phyloP scores from a whole-genome alignment of 2,113 vertebrate genomes.

The Actinemys pallida region DNA sequence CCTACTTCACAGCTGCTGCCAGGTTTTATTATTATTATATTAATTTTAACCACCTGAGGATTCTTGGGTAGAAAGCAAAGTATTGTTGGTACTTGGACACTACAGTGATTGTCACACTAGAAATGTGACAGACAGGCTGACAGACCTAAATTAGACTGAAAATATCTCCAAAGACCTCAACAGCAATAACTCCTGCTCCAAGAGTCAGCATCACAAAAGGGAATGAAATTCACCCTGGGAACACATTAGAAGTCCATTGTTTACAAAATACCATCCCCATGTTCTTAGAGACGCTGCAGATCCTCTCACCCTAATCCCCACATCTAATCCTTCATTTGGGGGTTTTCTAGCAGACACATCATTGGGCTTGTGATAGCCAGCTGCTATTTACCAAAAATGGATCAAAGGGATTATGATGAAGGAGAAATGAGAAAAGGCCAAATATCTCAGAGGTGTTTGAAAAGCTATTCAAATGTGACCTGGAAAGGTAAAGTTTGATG shows the following conservation, averaged over 20 bases:
- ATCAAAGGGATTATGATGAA: not conserved
- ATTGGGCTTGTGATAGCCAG: not conserved
- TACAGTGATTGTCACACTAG: not conserved
- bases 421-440: not conserved
- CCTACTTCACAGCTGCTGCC: not conserved
- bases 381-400: not conserved
- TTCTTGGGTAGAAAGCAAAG: not conserved
- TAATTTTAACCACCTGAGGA: not conserved
- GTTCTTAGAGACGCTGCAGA: not conserved
- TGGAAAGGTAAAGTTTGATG: not conserved
- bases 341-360: rapidly evolving
- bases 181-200: not conserved
- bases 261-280: not conserved
- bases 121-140: not conserved
- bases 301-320: not conserved
- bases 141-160: not conserved
- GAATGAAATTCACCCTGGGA: not conserved
- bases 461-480: not conserved
- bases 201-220: not conserved
- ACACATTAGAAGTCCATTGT: not conserved
- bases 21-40: not conserved
- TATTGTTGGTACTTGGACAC: not conserved
- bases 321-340: not conserved
- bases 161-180: not conserved
- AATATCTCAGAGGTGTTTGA: not conserved